phyloP scores from a whole-genome alignment of 2,113 vertebrate species.

The Thomomys bottae region DNA sequence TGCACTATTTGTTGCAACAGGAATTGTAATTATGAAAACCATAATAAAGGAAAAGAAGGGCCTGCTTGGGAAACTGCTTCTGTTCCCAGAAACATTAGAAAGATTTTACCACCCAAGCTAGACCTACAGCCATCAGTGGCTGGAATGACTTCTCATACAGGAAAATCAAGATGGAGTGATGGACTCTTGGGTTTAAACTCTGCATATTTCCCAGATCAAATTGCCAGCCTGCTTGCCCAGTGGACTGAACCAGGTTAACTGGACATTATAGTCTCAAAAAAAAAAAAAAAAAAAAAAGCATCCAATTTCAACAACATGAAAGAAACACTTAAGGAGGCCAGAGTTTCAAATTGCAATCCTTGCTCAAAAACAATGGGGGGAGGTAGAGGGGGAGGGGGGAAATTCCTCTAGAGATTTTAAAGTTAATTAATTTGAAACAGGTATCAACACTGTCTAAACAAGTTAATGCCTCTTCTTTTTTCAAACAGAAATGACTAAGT shows the following conservation, averaged over 20 bases:
- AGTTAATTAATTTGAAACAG: conserved; percentile 77
- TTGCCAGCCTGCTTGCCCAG: conserved; percentile 42
- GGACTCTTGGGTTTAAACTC: conserved; percentile 52
- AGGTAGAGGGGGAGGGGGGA: background rate
- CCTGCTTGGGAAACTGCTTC: background rate
- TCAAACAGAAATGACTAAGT: conserved; percentile 14
- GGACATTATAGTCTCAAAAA: conserved; percentile 61
- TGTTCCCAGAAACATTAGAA: conserved; percentile 3
- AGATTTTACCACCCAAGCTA: background rate
- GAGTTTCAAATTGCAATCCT: conserved; percentile 73
- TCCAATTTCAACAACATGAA: conserved; percentile 76
- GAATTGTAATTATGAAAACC: conserved; percentile 27
- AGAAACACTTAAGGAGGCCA: conserved; percentile 59
- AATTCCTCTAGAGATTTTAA: conserved; percentile 76
- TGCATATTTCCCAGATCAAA: conserved; percentile 58
- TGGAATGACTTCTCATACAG: background rate
- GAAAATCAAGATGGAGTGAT: conserved; percentile 55
- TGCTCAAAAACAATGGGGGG: conserved; percentile 62
- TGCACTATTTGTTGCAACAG: background rate
- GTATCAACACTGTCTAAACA: conserved; percentile 62
- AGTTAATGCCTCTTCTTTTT: conserved; percentile 40
- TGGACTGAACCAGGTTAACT: conserved; percentile 60
- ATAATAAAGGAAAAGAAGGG: conserved; percentile 38
- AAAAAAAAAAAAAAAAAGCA: conserved; percentile 47
- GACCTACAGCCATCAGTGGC: conserved; percentile 31